These are phyloP conservation scores for Ectemnius lituratus DNA, from an alignment of 2,888 invertebrate genomes.

Conservation along the genomic window DNA sequence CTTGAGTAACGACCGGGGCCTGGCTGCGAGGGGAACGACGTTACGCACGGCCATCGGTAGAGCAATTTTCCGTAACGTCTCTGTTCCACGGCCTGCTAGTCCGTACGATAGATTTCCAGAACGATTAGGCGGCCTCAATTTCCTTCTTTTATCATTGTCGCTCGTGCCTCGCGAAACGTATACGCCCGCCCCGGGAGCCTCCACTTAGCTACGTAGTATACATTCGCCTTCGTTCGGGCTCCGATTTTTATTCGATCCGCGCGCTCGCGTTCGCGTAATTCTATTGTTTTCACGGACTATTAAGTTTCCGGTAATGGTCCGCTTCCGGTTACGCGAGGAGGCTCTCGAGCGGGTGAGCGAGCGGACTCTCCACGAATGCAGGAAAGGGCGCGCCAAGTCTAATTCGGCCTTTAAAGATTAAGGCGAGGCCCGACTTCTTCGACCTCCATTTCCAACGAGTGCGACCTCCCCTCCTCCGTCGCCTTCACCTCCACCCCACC, in stretches of 20 bases:
- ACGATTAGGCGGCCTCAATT: slow-evolving; percentile 60
- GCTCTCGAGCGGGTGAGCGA: slow-evolving; percentile 35
- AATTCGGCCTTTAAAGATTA: slow-evolving; percentile 76
- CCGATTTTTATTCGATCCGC: slow-evolving; percentile 74
- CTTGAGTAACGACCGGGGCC: slow-evolving; percentile 39
- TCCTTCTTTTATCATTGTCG: slow-evolving; percentile 45
- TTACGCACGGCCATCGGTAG: slow-evolving; percentile 22
- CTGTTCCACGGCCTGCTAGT: slow-evolving; percentile 28
- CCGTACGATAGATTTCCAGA: slow-evolving; percentile 55
- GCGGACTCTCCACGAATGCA: slow-evolving; percentile 74
- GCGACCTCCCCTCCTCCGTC: slow-evolving; percentile 43
- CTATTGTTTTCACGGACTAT: slow-evolving; percentile 78
- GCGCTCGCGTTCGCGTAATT: slow-evolving; percentile 68
- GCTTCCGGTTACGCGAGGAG: slow-evolving; percentile 69
- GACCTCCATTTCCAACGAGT: slow-evolving; percentile 51
- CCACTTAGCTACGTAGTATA: too few relatives aligned
- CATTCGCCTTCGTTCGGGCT: slow-evolving; percentile 32
- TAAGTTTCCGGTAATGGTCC: slow-evolving; percentile 75
- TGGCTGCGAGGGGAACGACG: slow-evolving; percentile 5
- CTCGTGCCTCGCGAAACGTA: not conserved
- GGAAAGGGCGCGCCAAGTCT: slow-evolving; percentile 76
- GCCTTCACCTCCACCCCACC: slow-evolving; percentile 4
- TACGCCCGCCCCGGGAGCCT: not conserved
- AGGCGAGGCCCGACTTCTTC: slow-evolving; percentile 69
- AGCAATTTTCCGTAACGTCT: slow-evolving; percentile 59